phyloP scores from a whole-genome alignment of 2,888 invertebrate genomes.

The Zaprionus bogoriensis region DNA sequence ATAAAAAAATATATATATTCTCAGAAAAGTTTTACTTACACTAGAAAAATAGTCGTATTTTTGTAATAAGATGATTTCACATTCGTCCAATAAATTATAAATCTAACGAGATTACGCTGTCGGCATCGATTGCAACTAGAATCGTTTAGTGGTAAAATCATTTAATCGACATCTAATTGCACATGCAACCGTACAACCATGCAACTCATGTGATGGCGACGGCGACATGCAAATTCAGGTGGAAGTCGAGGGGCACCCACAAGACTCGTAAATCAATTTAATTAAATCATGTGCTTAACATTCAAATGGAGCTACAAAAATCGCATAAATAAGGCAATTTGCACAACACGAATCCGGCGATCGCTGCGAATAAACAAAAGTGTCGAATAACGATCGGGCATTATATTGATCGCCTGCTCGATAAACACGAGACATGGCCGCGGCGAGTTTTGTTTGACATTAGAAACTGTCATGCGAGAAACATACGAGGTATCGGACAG shows the following conservation, averaged over 20 bases:
- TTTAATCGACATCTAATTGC: slow-evolving; percentile 55
- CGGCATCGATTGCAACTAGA: slow-evolving; percentile 13
- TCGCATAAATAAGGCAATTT: slow-evolving; percentile 61
- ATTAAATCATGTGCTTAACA: slow-evolving; percentile 64
- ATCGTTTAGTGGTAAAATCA: slow-evolving; percentile 11
- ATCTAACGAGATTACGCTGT: slow-evolving; percentile 3
- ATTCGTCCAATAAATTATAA: background rate
- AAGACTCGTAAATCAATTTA: slow-evolving; percentile 67
- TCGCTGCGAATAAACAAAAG: slow-evolving; percentile 44
- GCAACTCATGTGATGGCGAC: slow-evolving; percentile 17
- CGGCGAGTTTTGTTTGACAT: slow-evolving; percentile 64
- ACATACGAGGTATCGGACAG: background rate
- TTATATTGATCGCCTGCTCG: slow-evolving; percentile 46
- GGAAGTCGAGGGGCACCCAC: slow-evolving; percentile 52
- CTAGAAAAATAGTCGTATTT: no score
- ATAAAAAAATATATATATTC: no score
- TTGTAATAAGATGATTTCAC: no score
- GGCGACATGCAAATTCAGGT: slow-evolving; percentile 30
- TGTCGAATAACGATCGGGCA: slow-evolving; percentile 58
- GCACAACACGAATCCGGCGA: slow-evolving; percentile 40
- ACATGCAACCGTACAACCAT: slow-evolving; percentile 26
- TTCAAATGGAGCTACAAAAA: slow-evolving; percentile 52
- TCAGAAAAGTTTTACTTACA: no score
- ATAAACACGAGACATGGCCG: slow-evolving; percentile 27
- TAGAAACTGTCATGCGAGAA: slow-evolving; percentile 50